Evolutionary conservation across 2,113 vertebrate genomes (phyloP), one percentile per base, ranked within the genome.

Genomic region (Bujurquina vittata): DNA sequence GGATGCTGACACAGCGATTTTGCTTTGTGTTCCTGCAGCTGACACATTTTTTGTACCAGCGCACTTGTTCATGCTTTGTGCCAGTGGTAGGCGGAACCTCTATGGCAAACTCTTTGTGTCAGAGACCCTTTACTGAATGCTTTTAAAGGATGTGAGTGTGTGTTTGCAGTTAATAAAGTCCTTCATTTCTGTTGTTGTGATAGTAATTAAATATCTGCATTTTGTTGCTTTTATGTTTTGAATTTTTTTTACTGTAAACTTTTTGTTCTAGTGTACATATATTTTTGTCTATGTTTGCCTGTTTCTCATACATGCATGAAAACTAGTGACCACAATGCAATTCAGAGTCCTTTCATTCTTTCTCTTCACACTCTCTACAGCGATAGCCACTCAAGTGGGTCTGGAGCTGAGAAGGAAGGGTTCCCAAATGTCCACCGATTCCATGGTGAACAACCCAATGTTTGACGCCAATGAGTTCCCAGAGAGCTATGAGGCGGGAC

Each of bases 381-480:
- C 97, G 56, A 94, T 99, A 94, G 96, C 97, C 72, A 97, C 97
- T 61, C 97, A 98, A 94, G 96, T 97, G 84, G 96, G 96, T 3
- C 91, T 98, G 94, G 98, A 99, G 88, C 95, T 99, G 83, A 96
- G 97, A 46, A 95, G 98, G 91, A 99, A 98, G 79, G 97, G 97
- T 75, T 98, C 98, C 15, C 98, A 98, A 93, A 96, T 98, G 96
- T 98, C 98, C 91, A 97, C 97, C 10, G 98, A 98, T 89, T 97
- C 97, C 80, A 96, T 98, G 97, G 96, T 97, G 90, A 97, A 97
- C 92, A 98, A 97, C 92, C 96, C 97, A 20, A 91, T 97, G 94
- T 97, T 98, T 72, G 98, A 99, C 84, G 95, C 96, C 26, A 96
- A 96, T 61, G 98, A 99, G 93, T 98, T 98, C 94, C 97, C 97